A percentile compares a stretch with the other conserved stretches of the same genome.
Evolutionary conservation across 2,888 invertebrate genomes (phyloP).

Genomic region (Drosophila cognata): DNA sequence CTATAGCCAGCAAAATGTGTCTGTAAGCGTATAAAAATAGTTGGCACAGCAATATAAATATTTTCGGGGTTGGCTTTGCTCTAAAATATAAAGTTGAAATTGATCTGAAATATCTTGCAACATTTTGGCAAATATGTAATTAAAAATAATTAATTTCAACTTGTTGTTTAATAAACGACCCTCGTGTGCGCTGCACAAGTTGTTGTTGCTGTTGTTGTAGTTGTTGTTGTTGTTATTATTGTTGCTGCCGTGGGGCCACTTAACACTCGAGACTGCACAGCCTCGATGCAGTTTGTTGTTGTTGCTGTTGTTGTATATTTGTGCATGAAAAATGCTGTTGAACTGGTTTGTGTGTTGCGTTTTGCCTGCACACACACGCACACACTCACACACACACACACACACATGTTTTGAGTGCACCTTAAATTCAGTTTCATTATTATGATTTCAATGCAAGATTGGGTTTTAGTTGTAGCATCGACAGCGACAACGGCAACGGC

Average conservation of each 20-base stretch:
- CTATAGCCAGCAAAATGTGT: not conserved
- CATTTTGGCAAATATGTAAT: conserved; percentile 22
- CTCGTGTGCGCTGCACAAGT: conserved; percentile 35
- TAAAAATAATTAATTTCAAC: conserved; percentile 37
- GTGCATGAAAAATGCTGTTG: conserved; percentile 73
- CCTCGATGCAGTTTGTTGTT: conserved; percentile 37
- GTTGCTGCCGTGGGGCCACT: conserved; percentile 38
- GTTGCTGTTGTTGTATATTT: conserved; percentile 31
- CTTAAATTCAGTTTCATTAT: conserved; percentile 80
- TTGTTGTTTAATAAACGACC: conserved; percentile 42
- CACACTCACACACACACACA: not conserved
- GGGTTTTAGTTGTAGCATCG: conserved; percentile 65
- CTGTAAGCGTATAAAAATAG: not conserved
- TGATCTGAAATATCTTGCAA: conserved; percentile 22
- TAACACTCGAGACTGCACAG: conserved; percentile 58
- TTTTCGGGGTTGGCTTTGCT: not conserved
- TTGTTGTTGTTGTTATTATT: not conserved
- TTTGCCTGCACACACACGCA: conserved; percentile 15
- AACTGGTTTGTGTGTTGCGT: conserved; percentile 65
- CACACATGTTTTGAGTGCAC: conserved; percentile 59
- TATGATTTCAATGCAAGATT: conserved; percentile 75
- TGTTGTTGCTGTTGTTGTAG: not conserved
- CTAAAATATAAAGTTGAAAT: not conserved
- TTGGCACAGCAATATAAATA: not conserved
- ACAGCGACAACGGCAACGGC: conserved; percentile 26